Percentiles rank a stretch among this genome's conserved stretches.
These are phyloP conservation scores for Baronia brevicornis DNA, from an alignment of 2,888 invertebrate genomes.

Conservation along the genomic window DNA sequence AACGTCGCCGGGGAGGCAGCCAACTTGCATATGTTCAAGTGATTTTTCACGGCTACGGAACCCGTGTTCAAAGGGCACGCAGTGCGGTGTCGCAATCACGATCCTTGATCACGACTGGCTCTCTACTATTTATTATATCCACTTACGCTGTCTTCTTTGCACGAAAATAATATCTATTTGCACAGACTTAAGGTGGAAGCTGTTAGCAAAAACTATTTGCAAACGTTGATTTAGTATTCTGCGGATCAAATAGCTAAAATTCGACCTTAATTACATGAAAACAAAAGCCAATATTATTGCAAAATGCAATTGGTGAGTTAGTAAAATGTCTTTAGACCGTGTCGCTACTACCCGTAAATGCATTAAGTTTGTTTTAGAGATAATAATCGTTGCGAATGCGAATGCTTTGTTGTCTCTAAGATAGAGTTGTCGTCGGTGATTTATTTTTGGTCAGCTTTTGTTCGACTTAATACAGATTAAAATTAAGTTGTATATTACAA, in stretches of 20 bases:
- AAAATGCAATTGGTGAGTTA: slow-evolving; percentile 36
- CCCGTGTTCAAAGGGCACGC: slow-evolving; percentile 72
- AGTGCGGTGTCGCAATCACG: slow-evolving; percentile 72
- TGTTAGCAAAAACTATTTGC: slow-evolving; percentile 24
- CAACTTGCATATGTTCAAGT: slow-evolving; percentile 68
- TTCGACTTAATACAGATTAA: slow-evolving; percentile 53
- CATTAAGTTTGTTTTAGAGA: slow-evolving; percentile 73
- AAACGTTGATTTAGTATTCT: slow-evolving; percentile 19
- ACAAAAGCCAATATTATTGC: slow-evolving; percentile 28
- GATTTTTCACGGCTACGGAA: slow-evolving; percentile 73
- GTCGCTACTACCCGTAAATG: slow-evolving; percentile 73
- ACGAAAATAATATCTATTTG: slow-evolving; percentile 33
- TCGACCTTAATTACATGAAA: slow-evolving; percentile 29
- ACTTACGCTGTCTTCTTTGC: slow-evolving; percentile 21
- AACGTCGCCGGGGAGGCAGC: slow-evolving; percentile 50
- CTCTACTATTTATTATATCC: slow-evolving; percentile 55
- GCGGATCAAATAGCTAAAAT: slow-evolving; percentile 21
- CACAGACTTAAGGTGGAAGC: slow-evolving; percentile 26
- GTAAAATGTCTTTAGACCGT: slow-evolving; percentile 68
- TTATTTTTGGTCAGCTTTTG: slow-evolving; percentile 67
- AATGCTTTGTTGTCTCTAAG: slow-evolving; percentile 62
- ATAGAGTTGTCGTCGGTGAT: slow-evolving; percentile 70
- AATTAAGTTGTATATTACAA: slow-evolving; percentile 34
- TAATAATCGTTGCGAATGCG: slow-evolving; percentile 72
- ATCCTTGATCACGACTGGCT: slow-evolving; percentile 69